phyloP scores from a whole-genome alignment of 1,140 invertebrate genomes.

The Chionoecetes opilio region DNA sequence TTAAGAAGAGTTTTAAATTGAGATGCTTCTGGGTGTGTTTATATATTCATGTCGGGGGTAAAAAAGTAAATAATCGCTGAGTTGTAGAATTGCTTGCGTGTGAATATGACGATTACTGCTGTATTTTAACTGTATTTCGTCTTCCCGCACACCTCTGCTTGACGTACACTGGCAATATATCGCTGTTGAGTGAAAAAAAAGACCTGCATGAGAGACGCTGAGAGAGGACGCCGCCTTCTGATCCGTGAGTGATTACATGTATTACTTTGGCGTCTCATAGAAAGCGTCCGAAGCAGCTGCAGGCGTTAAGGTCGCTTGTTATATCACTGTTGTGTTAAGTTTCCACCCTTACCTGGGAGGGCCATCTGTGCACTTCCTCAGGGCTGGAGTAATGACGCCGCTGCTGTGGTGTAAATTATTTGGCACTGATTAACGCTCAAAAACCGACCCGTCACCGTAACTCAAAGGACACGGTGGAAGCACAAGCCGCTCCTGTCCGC shows the following conservation, averaged over 20 bases:
- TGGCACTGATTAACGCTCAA: conserved; percentile 28
- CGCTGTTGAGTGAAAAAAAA: neutral
- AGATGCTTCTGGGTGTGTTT: neutral
- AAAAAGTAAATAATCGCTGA: too few species aligned
- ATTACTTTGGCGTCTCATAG: neutral
- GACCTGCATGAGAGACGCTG: neutral
- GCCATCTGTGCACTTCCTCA: neutral
- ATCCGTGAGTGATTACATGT: neutral
- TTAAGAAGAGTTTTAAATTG: neutral
- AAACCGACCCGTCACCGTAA: neutral
- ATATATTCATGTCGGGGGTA: neutral
- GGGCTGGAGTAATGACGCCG: neutral
- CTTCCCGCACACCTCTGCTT: neutral
- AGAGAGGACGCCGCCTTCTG: conserved; percentile 1
- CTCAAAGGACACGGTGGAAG: neutral
- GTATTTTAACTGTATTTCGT: too few species aligned
- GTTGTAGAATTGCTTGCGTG: neutral
- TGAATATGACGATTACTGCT: neutral
- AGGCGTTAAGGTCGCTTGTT: neutral
- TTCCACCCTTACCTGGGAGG: neutral
- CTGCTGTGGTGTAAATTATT: conserved; percentile 21
- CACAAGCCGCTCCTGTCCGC: neutral
- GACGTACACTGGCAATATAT: neutral
- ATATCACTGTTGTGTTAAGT: neutral
- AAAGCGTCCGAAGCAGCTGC: neutral